Conservation (phyloP, 1,140 invertebrate genomes). For the Goniozus legneri region DNA sequence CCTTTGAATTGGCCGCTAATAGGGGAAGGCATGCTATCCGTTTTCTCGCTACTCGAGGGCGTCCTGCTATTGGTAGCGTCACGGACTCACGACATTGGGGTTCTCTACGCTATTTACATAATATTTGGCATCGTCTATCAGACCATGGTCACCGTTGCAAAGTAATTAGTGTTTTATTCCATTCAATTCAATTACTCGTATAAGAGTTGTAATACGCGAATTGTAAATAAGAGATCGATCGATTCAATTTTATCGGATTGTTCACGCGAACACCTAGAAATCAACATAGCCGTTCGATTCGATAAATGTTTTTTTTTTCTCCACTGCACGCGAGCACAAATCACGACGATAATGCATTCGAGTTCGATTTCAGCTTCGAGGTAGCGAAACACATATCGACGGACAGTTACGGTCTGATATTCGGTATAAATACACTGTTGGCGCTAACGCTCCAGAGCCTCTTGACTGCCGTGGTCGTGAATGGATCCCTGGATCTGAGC, state of each 20-base stretch:
- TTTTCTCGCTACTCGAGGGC: constrained; percentile 57
- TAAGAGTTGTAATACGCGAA: too few relatives aligned
- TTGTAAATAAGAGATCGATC: too few relatives aligned
- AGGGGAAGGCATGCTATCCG: constrained; percentile 42
- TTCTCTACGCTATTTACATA: constrained; percentile 70
- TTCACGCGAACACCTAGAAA: too few relatives aligned
- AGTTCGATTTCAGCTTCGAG: constrained; percentile 61
- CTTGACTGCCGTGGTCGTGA: neutral
- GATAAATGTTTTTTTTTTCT: too few relatives aligned
- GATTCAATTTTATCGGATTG: too few relatives aligned
- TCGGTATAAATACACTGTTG: constrained; percentile 65
- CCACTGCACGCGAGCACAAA: too few relatives aligned
- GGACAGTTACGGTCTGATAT: constrained; percentile 78
- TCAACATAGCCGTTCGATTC: too few relatives aligned
- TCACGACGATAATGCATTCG: neutral
- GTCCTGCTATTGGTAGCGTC: constrained; percentile 59
- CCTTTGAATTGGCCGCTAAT: constrained; percentile 38
- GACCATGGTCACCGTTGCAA: constrained; percentile 74
- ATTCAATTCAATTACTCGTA: too few relatives aligned
- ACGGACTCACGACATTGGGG: constrained; percentile 57
- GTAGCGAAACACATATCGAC: constrained; percentile 69
- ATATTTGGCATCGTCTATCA: constrained; percentile 72
- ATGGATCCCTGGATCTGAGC: neutral
- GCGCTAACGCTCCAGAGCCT: neutral
- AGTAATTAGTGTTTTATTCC: constrained; percentile 52